Conservation (phyloP, 2,797 vertebrate genomes). For the Muraenolepis orangiensis region DNA sequence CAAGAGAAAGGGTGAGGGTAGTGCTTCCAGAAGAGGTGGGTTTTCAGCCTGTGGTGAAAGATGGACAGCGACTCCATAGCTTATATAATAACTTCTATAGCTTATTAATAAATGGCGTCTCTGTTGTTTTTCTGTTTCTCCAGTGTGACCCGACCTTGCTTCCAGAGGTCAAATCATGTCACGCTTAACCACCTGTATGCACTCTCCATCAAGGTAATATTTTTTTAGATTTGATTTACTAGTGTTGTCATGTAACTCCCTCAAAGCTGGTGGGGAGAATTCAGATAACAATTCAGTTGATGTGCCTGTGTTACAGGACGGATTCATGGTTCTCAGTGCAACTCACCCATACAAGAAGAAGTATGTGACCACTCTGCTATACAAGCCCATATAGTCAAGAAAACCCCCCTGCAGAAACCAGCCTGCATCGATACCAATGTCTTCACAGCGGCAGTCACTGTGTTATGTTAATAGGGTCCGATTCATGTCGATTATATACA, state of each 20-base stretch:
- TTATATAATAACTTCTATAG: neutral
- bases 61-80: no score
- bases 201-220: constrained; percentile 92
- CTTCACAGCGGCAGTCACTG: neutral
- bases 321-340: constrained; percentile 97
- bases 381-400: constrained; percentile 89
- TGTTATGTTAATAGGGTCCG: neutral
- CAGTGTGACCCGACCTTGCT: constrained; percentile 96
- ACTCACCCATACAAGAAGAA: constrained; percentile 98
- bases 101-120: neutral
- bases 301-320: constrained; percentile 78
- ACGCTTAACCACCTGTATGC: constrained; percentile 98
- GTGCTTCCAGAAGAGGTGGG: no score
- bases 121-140: constrained; percentile 16
- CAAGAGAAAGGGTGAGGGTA: no score
- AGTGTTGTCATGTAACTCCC: neutral
- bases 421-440: constrained; percentile 11
- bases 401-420: neutral
- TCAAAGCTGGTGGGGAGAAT: neutral
- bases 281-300: neutral
- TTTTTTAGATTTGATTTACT: neutral
- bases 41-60: no score
- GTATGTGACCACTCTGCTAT: constrained; percentile 94
- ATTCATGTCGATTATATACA: neutral
- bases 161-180: constrained; percentile 95